phyloP scores from a whole-genome alignment of 2,797 vertebrate genomes.

The Anas acuta region DNA sequence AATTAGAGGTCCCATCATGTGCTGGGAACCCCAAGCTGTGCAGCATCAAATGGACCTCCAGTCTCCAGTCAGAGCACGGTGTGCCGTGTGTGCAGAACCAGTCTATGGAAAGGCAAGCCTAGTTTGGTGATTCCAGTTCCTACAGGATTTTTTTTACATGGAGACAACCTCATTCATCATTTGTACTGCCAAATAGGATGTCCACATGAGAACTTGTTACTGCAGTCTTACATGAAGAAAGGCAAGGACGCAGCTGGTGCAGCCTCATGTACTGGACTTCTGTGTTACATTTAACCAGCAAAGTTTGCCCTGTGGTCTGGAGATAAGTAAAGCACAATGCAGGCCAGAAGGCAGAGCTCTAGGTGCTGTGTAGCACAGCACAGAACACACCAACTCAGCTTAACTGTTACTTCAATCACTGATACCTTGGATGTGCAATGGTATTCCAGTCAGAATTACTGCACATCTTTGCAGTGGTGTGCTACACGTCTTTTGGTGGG shows the following conservation, averaged over 20 bases:
- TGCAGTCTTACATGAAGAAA: not conserved
- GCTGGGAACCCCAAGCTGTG: not conserved
- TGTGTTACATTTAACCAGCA: not conserved
- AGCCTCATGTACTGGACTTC: not conserved
- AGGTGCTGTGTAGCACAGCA: not conserved
- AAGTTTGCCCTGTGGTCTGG: not conserved
- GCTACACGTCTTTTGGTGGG: not conserved
- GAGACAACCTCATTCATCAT: not conserved
- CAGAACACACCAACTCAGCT: not conserved
- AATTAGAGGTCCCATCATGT: too few relatives aligned
- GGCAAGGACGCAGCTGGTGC: not conserved
- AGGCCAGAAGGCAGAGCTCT: not conserved
- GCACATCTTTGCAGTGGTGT: not conserved
- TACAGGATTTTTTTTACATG: not conserved
- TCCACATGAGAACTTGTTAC: not conserved
- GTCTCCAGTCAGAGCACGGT: not conserved
- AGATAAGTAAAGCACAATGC: too few relatives aligned
- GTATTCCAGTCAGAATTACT: not conserved
- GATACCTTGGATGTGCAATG: rapidly evolving
- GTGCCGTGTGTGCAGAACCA: not conserved
- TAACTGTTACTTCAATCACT: not conserved
- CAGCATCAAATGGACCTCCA: not conserved
- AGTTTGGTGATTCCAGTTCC: not conserved
- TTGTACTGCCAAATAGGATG: not conserved
- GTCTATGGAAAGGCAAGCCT: not conserved